Conservation (phyloP, 2,888 invertebrate species). For the Operophtera brumata region DNA sequence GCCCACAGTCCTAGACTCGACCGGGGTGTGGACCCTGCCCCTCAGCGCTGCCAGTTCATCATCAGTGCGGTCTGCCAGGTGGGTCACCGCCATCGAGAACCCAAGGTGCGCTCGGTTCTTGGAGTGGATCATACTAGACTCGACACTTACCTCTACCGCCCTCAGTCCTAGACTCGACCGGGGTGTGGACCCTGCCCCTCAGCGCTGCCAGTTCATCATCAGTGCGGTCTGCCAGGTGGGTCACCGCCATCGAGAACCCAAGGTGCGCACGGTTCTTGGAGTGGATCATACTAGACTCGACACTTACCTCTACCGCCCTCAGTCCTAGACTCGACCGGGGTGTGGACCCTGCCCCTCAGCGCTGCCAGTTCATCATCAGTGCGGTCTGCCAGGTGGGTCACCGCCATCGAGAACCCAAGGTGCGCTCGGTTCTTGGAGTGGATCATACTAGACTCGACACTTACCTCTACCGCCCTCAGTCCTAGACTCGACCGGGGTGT, state of each 20-base stretch:
- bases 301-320: too few relatives aligned
- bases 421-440: constrained; percentile 90
- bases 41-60: constrained; percentile 88
- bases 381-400: constrained; percentile 94
- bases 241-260: constrained; percentile 88
- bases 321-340: constrained; percentile 32
- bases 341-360: constrained; percentile 84
- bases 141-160: too few relatives aligned
- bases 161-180: constrained; percentile 33
- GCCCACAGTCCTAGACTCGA: constrained; percentile 30
- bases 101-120: constrained; percentile 88
- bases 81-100: constrained; percentile 90
- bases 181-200: constrained; percentile 82
- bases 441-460: constrained; percentile 80
- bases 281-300: constrained; percentile 83
- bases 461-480: constrained; percentile 28
- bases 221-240: constrained; percentile 92
- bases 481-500: constrained; percentile 37
- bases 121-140: constrained; percentile 86
- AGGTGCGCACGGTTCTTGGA: constrained; percentile 89
- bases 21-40: constrained; percentile 79
- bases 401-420: constrained; percentile 85
- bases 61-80: constrained; percentile 91
- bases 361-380: constrained; percentile 88
- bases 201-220: constrained; percentile 88